Evolutionary conservation across 2,888 invertebrate species (phyloP), one percentile per base, ranked within the genome.

Genomic region (Drosophila affinis): DNA sequence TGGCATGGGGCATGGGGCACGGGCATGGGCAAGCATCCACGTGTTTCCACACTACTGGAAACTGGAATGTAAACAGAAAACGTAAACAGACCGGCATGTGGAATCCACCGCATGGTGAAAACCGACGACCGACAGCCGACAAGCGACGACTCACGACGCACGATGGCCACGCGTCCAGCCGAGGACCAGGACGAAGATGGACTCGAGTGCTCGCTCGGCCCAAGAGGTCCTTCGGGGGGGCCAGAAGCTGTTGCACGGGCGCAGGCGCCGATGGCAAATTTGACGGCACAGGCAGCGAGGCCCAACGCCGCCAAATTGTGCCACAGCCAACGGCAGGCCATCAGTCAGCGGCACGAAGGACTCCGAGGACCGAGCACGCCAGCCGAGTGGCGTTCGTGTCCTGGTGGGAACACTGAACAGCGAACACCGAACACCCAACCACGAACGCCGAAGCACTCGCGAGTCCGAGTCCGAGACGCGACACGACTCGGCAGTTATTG

Each of bases 1-100:
- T 10, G 39, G 14, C 39, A 2, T 7, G 39, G 1, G 39, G 14
- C 39, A 2, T 7, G 39, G 12, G 32, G 32, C 24, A 24, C 5
- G 3, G n/a, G 14, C 39, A 4, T 7, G 39, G 3, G 39, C 14
- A 39, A 44, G 17, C 53, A 44, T 46, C 65, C 67, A 67, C 57
- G 60, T 61, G 58, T 57, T 62, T 49, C 55, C 62, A 57, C 56
- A 3, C 9, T 12, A 9, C 21, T 27, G 39, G 39, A 39, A 39
- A 39, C 62, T 83, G 76, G 79, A 84, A 81, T 72, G 88, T 87
- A 87, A 90, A 87, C 88, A 89, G 10, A 77, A 68, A 86, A 83
- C 76, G 85, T 87, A 90, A 89, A 89, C 88, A 83, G 87, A 68
- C 82, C 79, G 82, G 87, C 75, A 18, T 46, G 5, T 2, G 34